Base-by-base conservation (phyloP, 1,140 invertebrate genomes). In the Hydropsyche tenuis region DNA sequence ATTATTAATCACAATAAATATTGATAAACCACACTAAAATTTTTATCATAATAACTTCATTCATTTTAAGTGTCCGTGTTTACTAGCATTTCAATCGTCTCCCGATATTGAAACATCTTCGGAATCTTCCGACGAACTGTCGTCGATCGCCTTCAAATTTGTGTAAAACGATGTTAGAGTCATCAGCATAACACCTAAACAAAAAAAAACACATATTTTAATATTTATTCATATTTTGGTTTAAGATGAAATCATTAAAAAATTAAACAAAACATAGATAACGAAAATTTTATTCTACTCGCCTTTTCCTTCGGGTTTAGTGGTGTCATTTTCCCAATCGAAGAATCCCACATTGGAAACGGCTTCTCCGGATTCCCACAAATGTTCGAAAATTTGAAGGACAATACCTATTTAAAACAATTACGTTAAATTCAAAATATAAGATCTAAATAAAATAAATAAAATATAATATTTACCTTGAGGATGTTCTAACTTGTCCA, bases 401-500 rank as follows among this genome's bases (percentile, higher is more conserved):
- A 48, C 68, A 16, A 70, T 70, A 18, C 68, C 68, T 70, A n/a
- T 46, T 14, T 46, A 48, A n/a, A 2, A 68, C 14, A 30, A 60
- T 60, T 5, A 60, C 12, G 37, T 37, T 14, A 68, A 68, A 51
- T 68, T 18, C 7, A 48, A n/a, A n/a, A n/a, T 56, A 4, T 16
- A 18, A 20, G 18, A 53, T 18, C 6, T 20, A 2, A 4, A 48
- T 18, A 53, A 53, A 18, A 53, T 51, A 51, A 51, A 16, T 20
- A 60, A 22, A 7, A 20, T 60, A 20, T 7, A 27, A 23, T 4
- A 62, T 20, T 56, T 42, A 70, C 68, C 93, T 87, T 88, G 87
- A 46, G 94, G 94, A 84, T 94, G 91, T 79, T 94, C 88, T 73
- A 93, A 83, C 79, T 89, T 88, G 77, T 90, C 85, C 72, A 92